These are phyloP conservation scores for Cheirogaleus major DNA, from an alignment of 2,797 vertebrate species.

Conservation along the genomic window DNA sequence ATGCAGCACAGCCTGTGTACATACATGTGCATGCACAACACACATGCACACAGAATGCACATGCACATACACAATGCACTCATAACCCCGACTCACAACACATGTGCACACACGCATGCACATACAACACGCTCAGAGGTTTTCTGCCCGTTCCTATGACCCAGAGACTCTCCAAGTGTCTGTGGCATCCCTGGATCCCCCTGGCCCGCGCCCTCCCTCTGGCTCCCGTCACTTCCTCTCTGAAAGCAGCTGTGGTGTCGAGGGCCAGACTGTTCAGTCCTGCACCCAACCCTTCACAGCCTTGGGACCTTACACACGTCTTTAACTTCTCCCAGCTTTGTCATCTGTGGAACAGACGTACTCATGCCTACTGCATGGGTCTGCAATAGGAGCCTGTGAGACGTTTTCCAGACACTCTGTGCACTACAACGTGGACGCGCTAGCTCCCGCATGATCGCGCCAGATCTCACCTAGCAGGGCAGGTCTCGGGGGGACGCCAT, in stretches of 20 bases:
- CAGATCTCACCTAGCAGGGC: neutral
- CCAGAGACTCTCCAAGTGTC: neutral
- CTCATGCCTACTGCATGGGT: no score
- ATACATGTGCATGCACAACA: no score
- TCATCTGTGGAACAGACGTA: neutral
- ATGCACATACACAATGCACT: no score
- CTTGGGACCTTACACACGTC: neutral
- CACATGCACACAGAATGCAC: neutral
- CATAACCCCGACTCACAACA: no score
- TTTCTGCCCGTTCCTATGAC: neutral
- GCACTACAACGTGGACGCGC: rapidly evolving
- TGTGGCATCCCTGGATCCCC: no score
- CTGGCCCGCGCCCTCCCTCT: no score
- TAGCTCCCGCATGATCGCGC: rapidly evolving
- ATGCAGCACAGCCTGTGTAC: no score
- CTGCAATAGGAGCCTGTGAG: rapidly evolving
- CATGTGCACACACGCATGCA: neutral
- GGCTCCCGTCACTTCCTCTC: rapidly evolving
- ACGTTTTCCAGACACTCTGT: no score
- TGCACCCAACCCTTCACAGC: rapidly evolving
- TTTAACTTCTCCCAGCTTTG: neutral
- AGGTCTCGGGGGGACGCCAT: rapidly evolving
- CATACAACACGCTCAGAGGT: no score
- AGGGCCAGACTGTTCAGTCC: neutral
- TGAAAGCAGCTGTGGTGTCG: neutral